A percentile compares a stretch with the other conserved stretches of the same genome.
Evolutionary conservation across 2,113 vertebrate genomes (phyloP).

Genomic region (Climacteris rufus): DNA sequence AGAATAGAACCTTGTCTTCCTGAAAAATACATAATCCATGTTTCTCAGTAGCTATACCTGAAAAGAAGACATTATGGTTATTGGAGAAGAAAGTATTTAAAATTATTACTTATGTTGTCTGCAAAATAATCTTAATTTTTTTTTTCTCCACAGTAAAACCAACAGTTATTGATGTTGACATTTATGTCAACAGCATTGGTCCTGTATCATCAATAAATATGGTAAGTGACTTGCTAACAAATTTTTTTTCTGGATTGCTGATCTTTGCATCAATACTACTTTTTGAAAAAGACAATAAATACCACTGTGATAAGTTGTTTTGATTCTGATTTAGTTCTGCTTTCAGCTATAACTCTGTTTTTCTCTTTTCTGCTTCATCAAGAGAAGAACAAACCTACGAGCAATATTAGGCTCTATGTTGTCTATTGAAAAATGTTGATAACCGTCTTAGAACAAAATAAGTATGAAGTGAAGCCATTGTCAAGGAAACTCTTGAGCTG

Average conservation of each 20-base stretch:
- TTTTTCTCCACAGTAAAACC: slow-evolving; percentile 83
- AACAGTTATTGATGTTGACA: slow-evolving; percentile 91
- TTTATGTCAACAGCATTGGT: slow-evolving; percentile 96
- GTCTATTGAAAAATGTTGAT: not conserved
- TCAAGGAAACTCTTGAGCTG: not conserved
- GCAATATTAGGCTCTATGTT: not conserved
- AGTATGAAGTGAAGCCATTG: not conserved
- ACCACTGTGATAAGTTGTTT: not conserved
- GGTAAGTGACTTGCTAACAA: slow-evolving; percentile 77
- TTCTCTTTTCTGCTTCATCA: not conserved
- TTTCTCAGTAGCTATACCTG: not conserved
- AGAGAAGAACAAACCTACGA: not conserved
- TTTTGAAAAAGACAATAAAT: not conserved
- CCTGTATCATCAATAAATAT: slow-evolving; percentile 97
- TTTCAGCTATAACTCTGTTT: not conserved
- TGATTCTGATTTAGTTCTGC: not conserved
- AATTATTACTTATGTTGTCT: not conserved
- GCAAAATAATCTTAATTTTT: not conserved
- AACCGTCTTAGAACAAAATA: not conserved
- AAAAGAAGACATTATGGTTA: not conserved
- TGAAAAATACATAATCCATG: not conserved
- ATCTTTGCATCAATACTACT: not conserved
- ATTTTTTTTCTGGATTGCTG: slow-evolving; percentile 18
- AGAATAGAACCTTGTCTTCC: not conserved
- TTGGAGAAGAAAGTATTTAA: not conserved